These are phyloP conservation scores for Drosophila paulistorum DNA, from an alignment of 1,140 invertebrate genomes.

Conservation along the genomic window DNA sequence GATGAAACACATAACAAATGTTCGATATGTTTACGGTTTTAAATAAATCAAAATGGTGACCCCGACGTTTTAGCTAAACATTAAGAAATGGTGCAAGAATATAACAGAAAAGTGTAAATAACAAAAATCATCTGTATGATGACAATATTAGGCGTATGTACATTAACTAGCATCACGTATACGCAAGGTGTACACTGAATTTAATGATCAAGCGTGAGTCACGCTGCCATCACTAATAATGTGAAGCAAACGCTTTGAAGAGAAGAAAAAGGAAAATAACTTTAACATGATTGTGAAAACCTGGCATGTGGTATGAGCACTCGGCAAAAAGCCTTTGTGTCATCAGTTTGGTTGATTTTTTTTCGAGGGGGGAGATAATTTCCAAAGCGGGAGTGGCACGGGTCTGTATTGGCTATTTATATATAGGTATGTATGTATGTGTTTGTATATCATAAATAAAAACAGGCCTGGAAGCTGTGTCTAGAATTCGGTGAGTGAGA, in stretches of 20 bases:
- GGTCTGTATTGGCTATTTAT: slow-evolving; percentile 1
- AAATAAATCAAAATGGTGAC: slow-evolving; percentile 4
- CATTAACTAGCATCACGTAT: too few species aligned
- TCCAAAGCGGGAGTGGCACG: background rate
- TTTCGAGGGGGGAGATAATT: background rate
- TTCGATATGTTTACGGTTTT: too few species aligned
- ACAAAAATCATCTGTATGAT: too few species aligned
- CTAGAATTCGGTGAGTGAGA: background rate
- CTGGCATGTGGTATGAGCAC: slow-evolving; percentile 11
- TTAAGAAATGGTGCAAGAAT: too few species aligned
- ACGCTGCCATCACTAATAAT: slow-evolving; percentile 13
- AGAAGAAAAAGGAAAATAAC: slow-evolving; percentile 16
- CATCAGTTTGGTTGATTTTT: background rate
- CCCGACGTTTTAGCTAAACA: background rate
- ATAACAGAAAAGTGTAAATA: too few species aligned
- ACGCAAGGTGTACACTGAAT: too few species aligned
- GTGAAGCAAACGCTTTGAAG: background rate
- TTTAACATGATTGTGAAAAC: slow-evolving; percentile 17
- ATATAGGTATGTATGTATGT: background rate
- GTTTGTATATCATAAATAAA: slow-evolving; percentile 1
- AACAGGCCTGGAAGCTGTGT: background rate
- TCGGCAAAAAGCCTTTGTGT: slow-evolving; percentile 13
- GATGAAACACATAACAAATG: background rate
- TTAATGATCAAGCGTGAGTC: background rate
- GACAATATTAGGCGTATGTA: too few species aligned